Conservation (phyloP, 2,113 vertebrate genomes). For the Mirza zaza region DNA sequence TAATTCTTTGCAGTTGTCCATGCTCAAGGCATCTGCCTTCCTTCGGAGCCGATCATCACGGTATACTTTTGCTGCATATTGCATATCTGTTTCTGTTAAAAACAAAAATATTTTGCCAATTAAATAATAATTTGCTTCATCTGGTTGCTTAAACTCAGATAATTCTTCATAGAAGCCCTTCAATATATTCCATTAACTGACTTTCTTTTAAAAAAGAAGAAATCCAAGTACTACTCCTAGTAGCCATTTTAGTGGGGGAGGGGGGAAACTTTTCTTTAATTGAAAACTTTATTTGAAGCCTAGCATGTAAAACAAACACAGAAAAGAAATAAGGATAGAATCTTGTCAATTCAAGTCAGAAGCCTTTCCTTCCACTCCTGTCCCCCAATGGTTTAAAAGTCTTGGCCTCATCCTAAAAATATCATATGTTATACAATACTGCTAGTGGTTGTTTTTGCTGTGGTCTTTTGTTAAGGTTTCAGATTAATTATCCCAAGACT, state of each 20-base stretch:
- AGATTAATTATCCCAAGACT: neutral
- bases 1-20: slow-evolving; percentile 97
- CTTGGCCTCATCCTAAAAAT: neutral
- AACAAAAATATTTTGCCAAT: slow-evolving; percentile 38
- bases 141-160: neutral
- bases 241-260: neutral
- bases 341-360: neutral
- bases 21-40: slow-evolving; percentile 95
- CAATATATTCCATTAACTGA: slow-evolving; percentile 17
- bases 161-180: neutral
- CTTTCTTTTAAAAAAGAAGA: neutral
- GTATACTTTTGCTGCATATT: slow-evolving; percentile 96
- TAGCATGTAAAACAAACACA: neutral
- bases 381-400: neutral
- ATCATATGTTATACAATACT: neutral
- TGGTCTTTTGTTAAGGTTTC: slow-evolving; percentile 23
- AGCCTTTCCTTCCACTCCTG: neutral
- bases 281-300: neutral
- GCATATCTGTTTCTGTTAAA: slow-evolving; percentile 93
- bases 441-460: neutral
- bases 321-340: neutral
- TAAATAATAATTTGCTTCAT: slow-evolving; percentile 27
- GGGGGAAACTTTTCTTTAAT: neutral
- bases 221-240: neutral
- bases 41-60: slow-evolving; percentile 93